Evolutionary conservation across 2,888 invertebrate genomes (phyloP).

Genomic region (Petrophora chlorosata): DNA sequence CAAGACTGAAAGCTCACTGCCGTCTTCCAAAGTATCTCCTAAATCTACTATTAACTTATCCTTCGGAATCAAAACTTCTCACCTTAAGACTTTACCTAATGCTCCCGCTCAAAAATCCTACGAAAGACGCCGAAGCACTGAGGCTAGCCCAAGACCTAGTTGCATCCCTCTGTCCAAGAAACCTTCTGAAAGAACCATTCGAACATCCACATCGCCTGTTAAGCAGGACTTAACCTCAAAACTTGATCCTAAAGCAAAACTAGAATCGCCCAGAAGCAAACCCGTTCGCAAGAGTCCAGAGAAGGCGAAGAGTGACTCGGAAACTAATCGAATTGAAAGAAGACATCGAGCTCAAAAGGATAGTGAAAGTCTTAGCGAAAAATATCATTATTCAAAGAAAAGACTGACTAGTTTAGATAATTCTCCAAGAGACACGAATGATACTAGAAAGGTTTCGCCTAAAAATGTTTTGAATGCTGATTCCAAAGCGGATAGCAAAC

Average conservation of each 20-base stretch:
- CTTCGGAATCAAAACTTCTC: slow-evolving; percentile 65
- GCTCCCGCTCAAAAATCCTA: slow-evolving; percentile 54
- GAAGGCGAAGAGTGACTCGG: slow-evolving; percentile 71
- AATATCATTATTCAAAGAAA: slow-evolving; percentile 82
- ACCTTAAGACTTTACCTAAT: slow-evolving; percentile 57
- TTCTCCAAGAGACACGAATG: slow-evolving; percentile 71
- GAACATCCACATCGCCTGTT: slow-evolving; percentile 64
- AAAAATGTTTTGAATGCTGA: slow-evolving; percentile 67
- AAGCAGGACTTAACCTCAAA: slow-evolving; percentile 65
- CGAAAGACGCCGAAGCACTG: slow-evolving; percentile 69
- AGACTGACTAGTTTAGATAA: slow-evolving; percentile 83
- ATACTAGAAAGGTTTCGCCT: slow-evolving; percentile 63
- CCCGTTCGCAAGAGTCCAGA: slow-evolving; percentile 66
- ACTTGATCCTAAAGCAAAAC: slow-evolving; percentile 60
- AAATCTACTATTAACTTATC: slow-evolving; percentile 70
- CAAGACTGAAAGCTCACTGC: slow-evolving; percentile 76
- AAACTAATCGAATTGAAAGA: slow-evolving; percentile 72
- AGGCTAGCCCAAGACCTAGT: slow-evolving; percentile 66
- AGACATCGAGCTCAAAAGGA: slow-evolving; percentile 79
- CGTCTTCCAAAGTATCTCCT: slow-evolving; percentile 78
- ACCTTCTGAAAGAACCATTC: slow-evolving; percentile 58
- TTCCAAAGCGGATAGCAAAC: slow-evolving; percentile 53
- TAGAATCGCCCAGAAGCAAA: slow-evolving; percentile 59
- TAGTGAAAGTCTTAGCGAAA: slow-evolving; percentile 78
- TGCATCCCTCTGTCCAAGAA: slow-evolving; percentile 75